These are phyloP conservation scores for Sylvia atricapilla DNA, from an alignment of 2,113 vertebrate genomes.

Conservation along the genomic window DNA sequence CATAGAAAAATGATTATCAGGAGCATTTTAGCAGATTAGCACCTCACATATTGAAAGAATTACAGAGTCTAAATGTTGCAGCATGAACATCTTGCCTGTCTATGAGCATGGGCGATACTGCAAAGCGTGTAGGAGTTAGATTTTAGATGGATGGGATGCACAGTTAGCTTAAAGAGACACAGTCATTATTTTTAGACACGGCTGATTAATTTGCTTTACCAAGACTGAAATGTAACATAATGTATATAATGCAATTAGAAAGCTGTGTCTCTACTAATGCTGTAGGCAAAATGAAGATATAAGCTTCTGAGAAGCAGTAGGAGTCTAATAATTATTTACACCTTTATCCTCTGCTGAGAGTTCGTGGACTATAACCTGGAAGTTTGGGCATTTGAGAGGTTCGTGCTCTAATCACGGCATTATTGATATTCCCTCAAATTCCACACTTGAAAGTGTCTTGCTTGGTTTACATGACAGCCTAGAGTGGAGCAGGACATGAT, in stretches of 20 bases:
- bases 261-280: slow-evolving; percentile 9
- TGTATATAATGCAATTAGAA: slow-evolving; percentile 61
- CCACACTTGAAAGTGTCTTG: neutral
- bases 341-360: neutral
- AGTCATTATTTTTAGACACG: slow-evolving; percentile 34
- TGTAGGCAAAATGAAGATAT: slow-evolving; percentile 1
- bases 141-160: slow-evolving; percentile 5
- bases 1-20: slow-evolving; percentile 42
- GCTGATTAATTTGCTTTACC: slow-evolving; percentile 47
- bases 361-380: neutral
- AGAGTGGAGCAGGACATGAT: neutral
- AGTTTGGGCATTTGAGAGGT: neutral
- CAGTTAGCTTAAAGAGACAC: slow-evolving; percentile 1
- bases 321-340: neutral
- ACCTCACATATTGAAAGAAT: slow-evolving; percentile 25
- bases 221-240: slow-evolving; percentile 24
- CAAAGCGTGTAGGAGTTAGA: slow-evolving; percentile 25
- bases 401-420: neutral
- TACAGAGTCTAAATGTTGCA: slow-evolving; percentile 14
- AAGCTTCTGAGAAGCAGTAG: neutral
- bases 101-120: neutral
- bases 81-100: slow-evolving; percentile 28
- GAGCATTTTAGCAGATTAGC: slow-evolving; percentile 13
- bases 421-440: slow-evolving; percentile 1
- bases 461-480: neutral